phyloP scores from a whole-genome alignment of 2,888 invertebrate genomes.

The Xestobium rufovillosum region DNA sequence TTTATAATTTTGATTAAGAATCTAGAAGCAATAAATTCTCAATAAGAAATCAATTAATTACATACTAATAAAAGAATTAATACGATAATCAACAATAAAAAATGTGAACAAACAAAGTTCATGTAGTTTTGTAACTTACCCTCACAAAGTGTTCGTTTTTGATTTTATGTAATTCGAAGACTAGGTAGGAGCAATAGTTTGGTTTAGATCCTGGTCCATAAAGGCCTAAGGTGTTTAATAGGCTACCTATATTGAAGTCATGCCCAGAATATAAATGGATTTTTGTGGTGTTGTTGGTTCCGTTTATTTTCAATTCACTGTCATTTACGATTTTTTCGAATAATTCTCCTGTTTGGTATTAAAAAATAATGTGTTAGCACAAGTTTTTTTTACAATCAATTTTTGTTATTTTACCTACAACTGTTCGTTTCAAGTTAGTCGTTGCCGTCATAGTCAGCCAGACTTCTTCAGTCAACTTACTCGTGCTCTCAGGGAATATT shows the following conservation, averaged over 20 bases:
- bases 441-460: slow-evolving; percentile 37
- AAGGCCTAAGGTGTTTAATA: slow-evolving; percentile 16
- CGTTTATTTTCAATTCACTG: slow-evolving; percentile 21
- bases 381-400: too few relatives aligned
- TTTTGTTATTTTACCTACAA: too few relatives aligned
- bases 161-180: slow-evolving; percentile 24
- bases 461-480: slow-evolving; percentile 33
- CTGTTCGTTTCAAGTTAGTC: slow-evolving; percentile 31
- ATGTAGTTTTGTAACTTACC: slow-evolving; percentile 14
- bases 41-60: too few relatives aligned
- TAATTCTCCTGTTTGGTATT: slow-evolving; percentile 23
- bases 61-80: too few relatives aligned
- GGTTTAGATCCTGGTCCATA: slow-evolving; percentile 16
- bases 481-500: slow-evolving; percentile 35
- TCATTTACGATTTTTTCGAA: slow-evolving; percentile 25
- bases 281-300: slow-evolving; percentile 21
- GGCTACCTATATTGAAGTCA: slow-evolving; percentile 19
- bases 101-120: too few relatives aligned
- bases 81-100: too few relatives aligned
- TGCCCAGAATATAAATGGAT: slow-evolving; percentile 25
- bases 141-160: slow-evolving; percentile 19
- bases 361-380: too few relatives aligned
- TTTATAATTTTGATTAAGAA: slow-evolving; percentile 24
- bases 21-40: too few relatives aligned
- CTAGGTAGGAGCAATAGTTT: slow-evolving; percentile 18